Base-by-base conservation (phyloP, 1,140 invertebrate species). In the Bombus turneri region DNA sequence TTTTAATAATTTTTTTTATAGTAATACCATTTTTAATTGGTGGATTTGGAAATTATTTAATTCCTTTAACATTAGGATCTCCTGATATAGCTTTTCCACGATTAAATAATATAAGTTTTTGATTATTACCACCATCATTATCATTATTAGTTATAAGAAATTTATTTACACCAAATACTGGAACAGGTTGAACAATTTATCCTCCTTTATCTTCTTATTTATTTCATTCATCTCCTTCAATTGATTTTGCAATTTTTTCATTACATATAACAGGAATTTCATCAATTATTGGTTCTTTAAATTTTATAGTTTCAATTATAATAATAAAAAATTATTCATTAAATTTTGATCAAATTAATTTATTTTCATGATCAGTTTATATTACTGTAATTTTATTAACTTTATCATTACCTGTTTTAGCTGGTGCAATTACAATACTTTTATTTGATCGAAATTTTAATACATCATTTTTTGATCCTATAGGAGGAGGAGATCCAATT, bases 101-200 rank as follows among this genome's bases (percentile, higher is more conserved):
- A 92, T 94, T 97, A 96, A 98, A 97, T 96, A 97, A 97, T 96
- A 96, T 97, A 96, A 97, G 97, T 93, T 97, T 98, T 96, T 97
- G 97, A 96, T 88, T 97, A 81, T 87, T 97, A 79, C 96, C 96
- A 1, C 96, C 96, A 2, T 41, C 41, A 0, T 2, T 41, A 4
- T 96, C 96, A 78, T 89, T 97, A 91, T 93, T 95, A 47, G 90
- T 97, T 88, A 88, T 97, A 92, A 96, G 96, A 90, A 95, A 94
- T 89, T 97, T 72, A 57, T 41, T 12, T 41, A 2, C 10, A 22
- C 31, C 37, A 2, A n/a, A 13, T 34, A 6, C 41, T 41, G 64
- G 69, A 13, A 80, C 74, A 22, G 75, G 71, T 12, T 83, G 53
- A 71, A 80, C 81, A 37, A 41, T 81, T 28, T 80, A 83, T 64